A percentile compares a stretch with the other conserved stretches of the same genome.
Evolutionary conservation across 2,113 vertebrate species (phyloP).

Genomic region (Gobio gobio): DNA sequence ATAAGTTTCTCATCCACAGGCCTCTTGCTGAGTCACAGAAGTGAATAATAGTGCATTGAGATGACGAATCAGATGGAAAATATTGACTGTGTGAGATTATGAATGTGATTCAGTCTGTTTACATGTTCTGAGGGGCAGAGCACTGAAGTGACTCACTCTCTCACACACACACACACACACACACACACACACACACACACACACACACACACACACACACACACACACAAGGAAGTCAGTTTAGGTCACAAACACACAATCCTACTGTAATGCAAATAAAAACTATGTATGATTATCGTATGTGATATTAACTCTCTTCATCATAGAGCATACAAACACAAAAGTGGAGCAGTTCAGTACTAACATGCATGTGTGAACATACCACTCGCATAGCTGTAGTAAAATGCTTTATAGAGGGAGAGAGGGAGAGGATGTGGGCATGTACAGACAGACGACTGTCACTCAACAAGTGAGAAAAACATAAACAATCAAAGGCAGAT

Average conservation of each 20-base stretch:
- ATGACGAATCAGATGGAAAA: not conserved
- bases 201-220: not conserved
- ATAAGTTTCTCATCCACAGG: not conserved
- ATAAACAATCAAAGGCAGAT: not conserved
- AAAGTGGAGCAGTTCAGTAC: not conserved
- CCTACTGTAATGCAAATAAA: not conserved
- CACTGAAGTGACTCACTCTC: not conserved
- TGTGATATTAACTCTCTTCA: not conserved
- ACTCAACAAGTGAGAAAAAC: not conserved
- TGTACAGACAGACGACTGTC: not conserved
- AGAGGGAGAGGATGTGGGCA: conserved; percentile 18
- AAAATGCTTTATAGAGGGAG: not conserved
- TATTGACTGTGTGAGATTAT: not conserved
- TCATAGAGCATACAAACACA: not conserved
- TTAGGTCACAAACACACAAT: not conserved
- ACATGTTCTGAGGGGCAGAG: not conserved
- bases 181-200: not conserved
- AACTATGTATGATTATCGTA: not conserved
- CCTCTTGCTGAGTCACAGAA: not conserved
- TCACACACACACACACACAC: not conserved
- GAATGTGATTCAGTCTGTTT: not conserved
- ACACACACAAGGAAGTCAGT: not conserved
- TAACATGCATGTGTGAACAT: not conserved
- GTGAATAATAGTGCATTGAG: not conserved
- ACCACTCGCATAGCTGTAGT: not conserved